Percentiles rank a stretch among this genome's conserved stretches.
phyloP scores from a whole-genome alignment of 2,888 invertebrate species.

The Oxystoma pomonae region DNA sequence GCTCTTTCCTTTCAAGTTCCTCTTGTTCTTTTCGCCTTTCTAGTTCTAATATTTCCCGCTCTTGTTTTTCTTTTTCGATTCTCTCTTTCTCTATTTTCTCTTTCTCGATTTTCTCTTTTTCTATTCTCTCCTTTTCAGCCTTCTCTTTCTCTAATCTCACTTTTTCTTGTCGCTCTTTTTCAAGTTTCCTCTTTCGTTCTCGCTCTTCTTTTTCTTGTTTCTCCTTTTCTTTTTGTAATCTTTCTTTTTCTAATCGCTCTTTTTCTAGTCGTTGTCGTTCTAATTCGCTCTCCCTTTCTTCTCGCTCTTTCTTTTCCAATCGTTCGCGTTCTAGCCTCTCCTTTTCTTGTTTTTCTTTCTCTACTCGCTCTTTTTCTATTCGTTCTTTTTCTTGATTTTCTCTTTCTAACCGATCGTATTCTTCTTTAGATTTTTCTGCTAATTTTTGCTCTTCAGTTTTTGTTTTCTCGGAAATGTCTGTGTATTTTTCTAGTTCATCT shows the following conservation, averaged over 20 bases:
- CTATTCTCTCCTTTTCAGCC: slow-evolving; percentile 45
- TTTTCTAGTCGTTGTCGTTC: slow-evolving; percentile 40
- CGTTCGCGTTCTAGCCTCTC: slow-evolving; percentile 39
- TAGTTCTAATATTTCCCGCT: slow-evolving; percentile 38
- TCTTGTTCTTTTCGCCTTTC: slow-evolving; percentile 37
- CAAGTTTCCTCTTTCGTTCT: slow-evolving; percentile 39
- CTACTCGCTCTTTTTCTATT: slow-evolving; percentile 39
- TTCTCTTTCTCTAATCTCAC: slow-evolving; percentile 42
- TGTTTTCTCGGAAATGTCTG: slow-evolving; percentile 35
- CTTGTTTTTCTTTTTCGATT: slow-evolving; percentile 28
- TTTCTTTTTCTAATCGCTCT: slow-evolving; percentile 42
- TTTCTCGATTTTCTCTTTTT: slow-evolving; percentile 40
- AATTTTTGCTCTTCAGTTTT: slow-evolving; percentile 45
- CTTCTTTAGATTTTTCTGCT: slow-evolving; percentile 43
- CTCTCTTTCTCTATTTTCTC: slow-evolving; percentile 39
- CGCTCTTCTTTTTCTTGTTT: slow-evolving; percentile 43
- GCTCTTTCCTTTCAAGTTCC: slow-evolving; percentile 36
- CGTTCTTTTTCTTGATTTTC: slow-evolving; percentile 43
- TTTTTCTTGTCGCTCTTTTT: slow-evolving; percentile 42
- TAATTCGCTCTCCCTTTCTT: slow-evolving; percentile 41
- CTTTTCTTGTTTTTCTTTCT: slow-evolving; percentile 37
- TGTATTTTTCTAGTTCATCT: slow-evolving; percentile 39
- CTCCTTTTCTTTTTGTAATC: slow-evolving; percentile 36
- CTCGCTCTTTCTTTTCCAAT: slow-evolving; percentile 38
- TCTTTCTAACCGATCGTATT: slow-evolving; percentile 41